Evolutionary conservation across 2,797 vertebrate species (phyloP).

Genomic region (Acrossocheilus wenchowensis): DNA sequence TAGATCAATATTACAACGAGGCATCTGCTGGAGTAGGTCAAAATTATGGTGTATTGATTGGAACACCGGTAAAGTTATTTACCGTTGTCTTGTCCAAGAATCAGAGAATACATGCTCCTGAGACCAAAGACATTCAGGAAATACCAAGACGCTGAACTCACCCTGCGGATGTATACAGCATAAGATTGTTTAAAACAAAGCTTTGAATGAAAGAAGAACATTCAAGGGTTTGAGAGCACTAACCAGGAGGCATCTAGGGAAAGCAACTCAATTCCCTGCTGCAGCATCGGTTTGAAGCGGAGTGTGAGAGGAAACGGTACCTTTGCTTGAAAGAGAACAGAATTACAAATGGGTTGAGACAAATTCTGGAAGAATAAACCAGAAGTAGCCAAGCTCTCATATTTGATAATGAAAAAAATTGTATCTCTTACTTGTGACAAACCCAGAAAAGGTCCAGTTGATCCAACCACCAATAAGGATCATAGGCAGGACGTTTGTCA

Average conservation of each 20-base stretch:
- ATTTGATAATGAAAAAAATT: neutral
- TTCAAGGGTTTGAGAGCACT: conserved; percentile 59
- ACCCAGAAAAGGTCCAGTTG: conserved; percentile 99
- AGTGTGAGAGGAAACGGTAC: conserved; percentile 97
- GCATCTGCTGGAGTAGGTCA: neutral
- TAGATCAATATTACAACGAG: neutral
- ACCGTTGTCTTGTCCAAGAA: conserved; percentile 99
- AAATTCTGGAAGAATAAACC: neutral
- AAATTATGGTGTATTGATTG: neutral
- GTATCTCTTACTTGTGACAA: conserved; percentile 92
- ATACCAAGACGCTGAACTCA: conserved; percentile 99
- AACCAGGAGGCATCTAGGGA: conserved; percentile 98
- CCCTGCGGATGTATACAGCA: conserved; percentile 77
- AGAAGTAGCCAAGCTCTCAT: neutral
- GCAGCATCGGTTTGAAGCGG: conserved; percentile 98
- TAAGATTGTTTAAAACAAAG: conserved; percentile 14
- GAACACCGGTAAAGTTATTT: conserved; percentile 61
- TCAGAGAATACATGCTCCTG: conserved; percentile 98
- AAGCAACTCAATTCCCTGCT: conserved; percentile 97
- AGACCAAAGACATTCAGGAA: conserved; percentile 99
- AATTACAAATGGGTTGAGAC: neutral
- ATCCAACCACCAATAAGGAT: conserved; percentile 99
- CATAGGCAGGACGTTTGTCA: conserved; percentile 98
- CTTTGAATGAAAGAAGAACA: neutral
- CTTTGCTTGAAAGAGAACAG: conserved; percentile 82